phyloP scores from a whole-genome alignment of 2,888 invertebrate genomes.

The Plusia festucae region DNA sequence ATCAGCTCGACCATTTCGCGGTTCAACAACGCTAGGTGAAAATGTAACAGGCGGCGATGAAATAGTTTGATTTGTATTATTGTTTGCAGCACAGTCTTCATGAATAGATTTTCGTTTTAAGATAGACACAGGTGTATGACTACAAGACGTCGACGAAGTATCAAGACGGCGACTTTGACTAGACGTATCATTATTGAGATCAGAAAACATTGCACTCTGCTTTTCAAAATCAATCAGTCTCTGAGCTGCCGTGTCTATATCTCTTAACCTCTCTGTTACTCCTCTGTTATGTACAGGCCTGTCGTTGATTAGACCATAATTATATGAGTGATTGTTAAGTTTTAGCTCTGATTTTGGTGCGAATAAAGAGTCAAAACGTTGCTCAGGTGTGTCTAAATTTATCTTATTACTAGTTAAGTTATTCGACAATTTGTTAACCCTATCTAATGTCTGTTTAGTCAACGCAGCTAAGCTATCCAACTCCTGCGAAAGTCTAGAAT shows the following conservation, averaged over 20 bases:
- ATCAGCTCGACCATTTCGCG: conserved; percentile 87
- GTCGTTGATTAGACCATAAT: conserved; percentile 77
- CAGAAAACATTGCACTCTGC: conserved; percentile 88
- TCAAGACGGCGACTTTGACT: conserved; percentile 87
- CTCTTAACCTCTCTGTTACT: conserved; percentile 84
- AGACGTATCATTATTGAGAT: conserved; percentile 87
- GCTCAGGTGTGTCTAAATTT: conserved; percentile 79
- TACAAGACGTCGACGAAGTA: conserved; percentile 76
- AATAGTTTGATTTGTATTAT: conserved; percentile 86
- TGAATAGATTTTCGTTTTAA: conserved; percentile 91
- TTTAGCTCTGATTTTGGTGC: conserved; percentile 76
- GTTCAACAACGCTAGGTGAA: conserved; percentile 93
- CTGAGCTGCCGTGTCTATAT: conserved; percentile 88
- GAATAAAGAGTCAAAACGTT: conserved; percentile 79
- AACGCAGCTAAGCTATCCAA: conserved; percentile 91
- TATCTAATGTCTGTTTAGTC: conserved; percentile 91
- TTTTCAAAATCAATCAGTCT: conserved; percentile 88
- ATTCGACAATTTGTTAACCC: conserved; percentile 90
- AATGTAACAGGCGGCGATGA: conserved; percentile 94
- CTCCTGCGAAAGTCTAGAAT: conserved; percentile 87
- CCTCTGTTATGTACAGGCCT: conserved; percentile 77
- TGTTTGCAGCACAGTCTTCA: conserved; percentile 86
- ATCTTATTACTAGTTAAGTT: conserved; percentile 87
- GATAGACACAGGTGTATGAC: conserved; percentile 90
- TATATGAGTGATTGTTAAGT: conserved; percentile 76